A percentile compares a stretch with the other conserved stretches of the same genome.
Conservation (phyloP, 1,140 invertebrate species). For the Oscheius sp. region DNA sequence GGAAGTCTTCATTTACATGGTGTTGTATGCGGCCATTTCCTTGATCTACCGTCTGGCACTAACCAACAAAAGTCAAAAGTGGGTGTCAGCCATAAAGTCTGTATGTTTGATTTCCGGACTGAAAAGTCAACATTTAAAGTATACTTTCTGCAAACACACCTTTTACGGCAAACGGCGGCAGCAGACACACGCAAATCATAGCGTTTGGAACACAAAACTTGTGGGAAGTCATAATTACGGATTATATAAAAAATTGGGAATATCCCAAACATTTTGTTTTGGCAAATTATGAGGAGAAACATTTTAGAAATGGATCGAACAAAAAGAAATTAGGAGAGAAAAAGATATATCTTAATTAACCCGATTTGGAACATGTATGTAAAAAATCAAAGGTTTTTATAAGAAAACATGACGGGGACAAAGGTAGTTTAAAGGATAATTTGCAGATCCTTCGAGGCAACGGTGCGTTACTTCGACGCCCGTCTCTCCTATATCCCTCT, state of each 20-base stretch:
- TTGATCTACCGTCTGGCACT: constrained; percentile 27
- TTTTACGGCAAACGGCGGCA: too few relatives aligned
- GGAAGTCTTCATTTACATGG: constrained; percentile 16
- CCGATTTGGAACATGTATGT: neutral
- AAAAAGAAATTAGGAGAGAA: neutral
- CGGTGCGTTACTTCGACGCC: constrained; percentile 25
- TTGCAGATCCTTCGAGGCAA: constrained; percentile 24
- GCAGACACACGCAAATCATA: too few relatives aligned
- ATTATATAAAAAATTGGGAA: too few relatives aligned
- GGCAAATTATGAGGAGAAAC: neutral
- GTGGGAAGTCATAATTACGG: too few relatives aligned
- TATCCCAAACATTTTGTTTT: neutral
- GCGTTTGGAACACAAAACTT: too few relatives aligned
- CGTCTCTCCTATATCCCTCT: constrained; percentile 25
- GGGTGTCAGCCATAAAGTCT: neutral
- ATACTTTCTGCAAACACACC: too few relatives aligned
- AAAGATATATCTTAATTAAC: neutral
- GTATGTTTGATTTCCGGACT: neutral
- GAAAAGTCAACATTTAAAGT: neutral
- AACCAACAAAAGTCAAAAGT: constrained; percentile 4
- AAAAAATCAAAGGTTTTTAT: too few relatives aligned
- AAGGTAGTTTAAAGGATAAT: neutral
- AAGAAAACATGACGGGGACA: too few relatives aligned
- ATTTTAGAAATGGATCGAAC: neutral
- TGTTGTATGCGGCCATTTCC: constrained; percentile 29